Evolutionary conservation across 2,113 vertebrate genomes (phyloP).

Genomic region (Plotosus lineatus): DNA sequence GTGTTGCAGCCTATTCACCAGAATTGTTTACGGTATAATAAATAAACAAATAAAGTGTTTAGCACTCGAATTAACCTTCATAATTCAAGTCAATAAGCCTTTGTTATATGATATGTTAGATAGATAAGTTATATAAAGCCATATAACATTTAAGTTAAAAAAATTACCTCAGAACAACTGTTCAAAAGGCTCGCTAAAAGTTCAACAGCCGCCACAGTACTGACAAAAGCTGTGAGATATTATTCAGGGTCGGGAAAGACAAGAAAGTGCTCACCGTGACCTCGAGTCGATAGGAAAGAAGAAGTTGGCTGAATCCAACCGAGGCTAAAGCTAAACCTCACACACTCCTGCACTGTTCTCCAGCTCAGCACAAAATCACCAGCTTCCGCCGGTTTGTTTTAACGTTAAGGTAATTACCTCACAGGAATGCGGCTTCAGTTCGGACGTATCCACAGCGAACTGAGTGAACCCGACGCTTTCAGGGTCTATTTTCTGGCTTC

Average conservation of each 20-base stretch:
- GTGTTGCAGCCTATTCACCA: not conserved
- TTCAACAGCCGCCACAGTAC: not conserved
- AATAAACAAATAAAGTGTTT: not conserved
- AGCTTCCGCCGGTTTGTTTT: not conserved
- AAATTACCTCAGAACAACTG: not conserved
- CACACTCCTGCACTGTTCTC: not conserved
- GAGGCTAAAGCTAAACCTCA: not conserved
- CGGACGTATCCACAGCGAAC: not conserved
- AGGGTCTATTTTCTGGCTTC: not conserved
- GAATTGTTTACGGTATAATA: not conserved
- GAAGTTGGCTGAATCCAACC: not conserved
- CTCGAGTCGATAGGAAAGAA: slow-evolving; percentile 15
- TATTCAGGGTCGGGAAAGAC: not conserved
- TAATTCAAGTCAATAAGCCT: not conserved
- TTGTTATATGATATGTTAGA: too few species aligned
- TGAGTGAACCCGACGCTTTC: not conserved
- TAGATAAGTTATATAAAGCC: not conserved
- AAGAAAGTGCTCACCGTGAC: slow-evolving; percentile 31
- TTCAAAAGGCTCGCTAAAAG: not conserved
- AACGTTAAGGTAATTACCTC: not conserved
- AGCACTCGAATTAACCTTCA: not conserved
- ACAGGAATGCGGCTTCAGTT: not conserved
- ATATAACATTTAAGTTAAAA: too few species aligned
- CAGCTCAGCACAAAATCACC: not conserved
- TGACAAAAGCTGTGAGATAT: not conserved